phyloP scores from a whole-genome alignment of 2,113 vertebrate genomes.

The Chaetops frenatus region DNA sequence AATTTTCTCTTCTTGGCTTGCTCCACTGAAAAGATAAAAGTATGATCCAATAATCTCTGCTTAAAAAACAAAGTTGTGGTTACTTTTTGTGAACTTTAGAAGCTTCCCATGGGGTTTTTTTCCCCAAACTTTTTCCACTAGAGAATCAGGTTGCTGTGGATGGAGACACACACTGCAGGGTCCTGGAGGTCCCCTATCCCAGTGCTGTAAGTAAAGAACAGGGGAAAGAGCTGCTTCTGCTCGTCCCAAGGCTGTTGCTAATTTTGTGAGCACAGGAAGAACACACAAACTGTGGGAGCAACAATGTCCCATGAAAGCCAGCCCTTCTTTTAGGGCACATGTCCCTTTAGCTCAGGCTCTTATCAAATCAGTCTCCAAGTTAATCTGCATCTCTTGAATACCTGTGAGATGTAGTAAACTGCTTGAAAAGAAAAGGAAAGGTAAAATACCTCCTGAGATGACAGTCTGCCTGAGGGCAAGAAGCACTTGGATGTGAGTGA shows the following conservation, averaged over 20 bases:
- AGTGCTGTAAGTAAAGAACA: background rate
- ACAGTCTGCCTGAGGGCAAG: background rate
- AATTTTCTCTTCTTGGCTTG: background rate
- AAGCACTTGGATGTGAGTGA: accelerated
- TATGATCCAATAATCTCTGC: background rate
- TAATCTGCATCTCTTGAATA: background rate
- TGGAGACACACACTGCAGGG: background rate
- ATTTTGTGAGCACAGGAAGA: background rate
- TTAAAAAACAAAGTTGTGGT: background rate
- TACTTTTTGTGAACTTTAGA: background rate
- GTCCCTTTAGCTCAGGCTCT: background rate
- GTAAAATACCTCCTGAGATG: background rate
- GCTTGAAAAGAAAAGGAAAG: background rate
- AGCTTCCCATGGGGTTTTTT: background rate
- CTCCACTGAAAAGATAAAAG: background rate
- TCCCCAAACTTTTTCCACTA: accelerated
- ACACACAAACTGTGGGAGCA: accelerated
- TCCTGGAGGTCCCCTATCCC: background rate
- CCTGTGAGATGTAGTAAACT: background rate
- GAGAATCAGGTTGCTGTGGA: background rate
- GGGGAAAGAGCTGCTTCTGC: background rate
- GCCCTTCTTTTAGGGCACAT: accelerated
- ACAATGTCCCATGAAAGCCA: background rate
- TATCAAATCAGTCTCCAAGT: background rate
- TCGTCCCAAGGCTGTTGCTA: background rate